Evolutionary conservation across 2,113 vertebrate genomes (phyloP), one percentile per base, ranked within the genome.

Genomic region (Reinhardtius hippoglossoides): DNA sequence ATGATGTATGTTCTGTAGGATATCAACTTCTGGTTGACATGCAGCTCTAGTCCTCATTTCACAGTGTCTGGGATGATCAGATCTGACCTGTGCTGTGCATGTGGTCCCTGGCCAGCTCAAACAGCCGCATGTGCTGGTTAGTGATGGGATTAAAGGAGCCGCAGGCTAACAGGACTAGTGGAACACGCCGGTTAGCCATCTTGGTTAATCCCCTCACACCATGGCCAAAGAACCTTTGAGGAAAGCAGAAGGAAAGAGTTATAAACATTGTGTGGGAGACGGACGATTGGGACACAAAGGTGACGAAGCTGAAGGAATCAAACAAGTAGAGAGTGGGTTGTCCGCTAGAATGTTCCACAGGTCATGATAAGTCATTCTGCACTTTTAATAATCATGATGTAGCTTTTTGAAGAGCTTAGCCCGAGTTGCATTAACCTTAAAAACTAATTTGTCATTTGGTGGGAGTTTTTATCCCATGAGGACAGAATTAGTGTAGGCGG

Each of bases 141-240:
- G 96, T 98, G 92, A 96, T 96, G 78, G 97, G 97, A 89, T 98
- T 98, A 88, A 98, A 98, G 62, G 96, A 97, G 76, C 96, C 96
- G 50, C 97, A 97, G 44, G 96, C 95, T 26, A 99, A 90, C 12
- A 98, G 94, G 52, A 96, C 87, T 50, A 98, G 92, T n/a, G 96
- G 96, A 80, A 96, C 92, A 35, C 90, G 94, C 83, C 76, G 87
- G 84, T 90, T 86, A 56, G 92, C 94, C 96, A 97, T 96, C 37
- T 69, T 77, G 37, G 55, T 67, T 80, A 62, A 67, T 55, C 10
- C 59, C 60, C 81, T 81, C 69, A 85, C 74, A 85, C 40, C 71
- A 85, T 77, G 27, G 46, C 72, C 87, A 81, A 23, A 78, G 18
- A 83, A 70, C 61, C 75, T 76, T 40, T 7, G 12, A 68, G 58